Base-by-base conservation (phyloP, 2,797 vertebrate genomes). In the Phoebastria nigripes region DNA sequence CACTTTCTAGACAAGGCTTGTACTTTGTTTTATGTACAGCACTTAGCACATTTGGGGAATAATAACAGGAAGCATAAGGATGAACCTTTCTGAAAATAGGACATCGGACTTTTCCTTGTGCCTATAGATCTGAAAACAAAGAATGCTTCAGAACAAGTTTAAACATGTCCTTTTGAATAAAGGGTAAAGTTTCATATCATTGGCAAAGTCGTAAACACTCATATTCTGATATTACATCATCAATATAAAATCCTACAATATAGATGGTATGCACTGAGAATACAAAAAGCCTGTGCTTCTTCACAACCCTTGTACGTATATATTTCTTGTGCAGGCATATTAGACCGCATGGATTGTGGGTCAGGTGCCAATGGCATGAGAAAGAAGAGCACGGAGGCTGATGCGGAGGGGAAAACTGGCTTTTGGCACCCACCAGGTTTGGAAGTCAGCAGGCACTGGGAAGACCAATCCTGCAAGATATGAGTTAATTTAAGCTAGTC, bases 321-420 rank as follows among this genome's bases (percentile, higher is more conserved):
- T 6, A 58, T 62, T 69, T 74, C 11, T 52, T 55, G 7, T 5
- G 2, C 8, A 33, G 12, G 8, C 16, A 11, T 33, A 8, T 51
- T 62, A n/a, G 28, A 7, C 20, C 66, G 5, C 31, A 62, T 54
- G 33, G 13, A 10, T 69, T 5, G 5, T 11, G 7, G n/a, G 5
- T 35, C 41, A 18, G 35, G 33, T 70, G 17, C 8, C 25, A 37
- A 11, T 2, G 46, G 12, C 14, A 4, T 0, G 1, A 33, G 14
- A 52, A 65, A 46, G 15, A 66, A 55, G 15, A 72, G 8, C 14
- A 56, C 6, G 28, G 46, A 79, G 28, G 26, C 15, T 35, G 20
- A 42, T 39, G 3, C 2, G n/a, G 18, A 55, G 12, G 9, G 5
- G 8, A 90, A 80, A 87, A 29, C 1, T 29, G 12, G 3, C 9